A percentile compares a stretch with the other conserved stretches of the same genome.
Conservation (phyloP, 2,797 vertebrate genomes). For the Picus viridis region DNA sequence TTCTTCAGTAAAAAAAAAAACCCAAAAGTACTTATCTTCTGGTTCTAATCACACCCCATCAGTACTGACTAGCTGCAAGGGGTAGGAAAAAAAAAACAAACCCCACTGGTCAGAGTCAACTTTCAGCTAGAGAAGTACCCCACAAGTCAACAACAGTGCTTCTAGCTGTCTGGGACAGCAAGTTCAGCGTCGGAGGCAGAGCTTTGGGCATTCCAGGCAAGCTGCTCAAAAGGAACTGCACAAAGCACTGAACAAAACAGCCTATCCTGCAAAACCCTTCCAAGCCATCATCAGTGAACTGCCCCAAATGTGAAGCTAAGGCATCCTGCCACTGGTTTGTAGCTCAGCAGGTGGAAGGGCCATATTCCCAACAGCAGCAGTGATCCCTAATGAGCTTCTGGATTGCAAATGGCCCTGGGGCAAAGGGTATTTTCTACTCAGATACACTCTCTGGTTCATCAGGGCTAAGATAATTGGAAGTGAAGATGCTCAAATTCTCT, state of each 20-base stretch:
- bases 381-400: background rate
- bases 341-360: background rate
- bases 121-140: background rate
- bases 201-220: background rate
- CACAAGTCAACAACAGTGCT: background rate
- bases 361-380: background rate
- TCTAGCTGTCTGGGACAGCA: background rate
- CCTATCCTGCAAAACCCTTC: fast-evolving
- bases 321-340: background rate
- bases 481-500: background rate
- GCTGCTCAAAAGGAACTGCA: background rate
- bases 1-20: background rate
- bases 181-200: background rate
- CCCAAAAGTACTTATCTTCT: background rate
- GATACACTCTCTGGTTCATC: background rate
- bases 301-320: background rate
- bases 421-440: background rate
- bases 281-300: background rate
- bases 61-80: background rate
- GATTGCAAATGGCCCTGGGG: background rate
- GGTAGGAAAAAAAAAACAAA: background rate
- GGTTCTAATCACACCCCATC: background rate
- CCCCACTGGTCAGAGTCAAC: background rate
- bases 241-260: background rate
- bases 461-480: background rate